Base-by-base conservation (phyloP, 2,888 invertebrate species). In the Thelaira solivaga region DNA sequence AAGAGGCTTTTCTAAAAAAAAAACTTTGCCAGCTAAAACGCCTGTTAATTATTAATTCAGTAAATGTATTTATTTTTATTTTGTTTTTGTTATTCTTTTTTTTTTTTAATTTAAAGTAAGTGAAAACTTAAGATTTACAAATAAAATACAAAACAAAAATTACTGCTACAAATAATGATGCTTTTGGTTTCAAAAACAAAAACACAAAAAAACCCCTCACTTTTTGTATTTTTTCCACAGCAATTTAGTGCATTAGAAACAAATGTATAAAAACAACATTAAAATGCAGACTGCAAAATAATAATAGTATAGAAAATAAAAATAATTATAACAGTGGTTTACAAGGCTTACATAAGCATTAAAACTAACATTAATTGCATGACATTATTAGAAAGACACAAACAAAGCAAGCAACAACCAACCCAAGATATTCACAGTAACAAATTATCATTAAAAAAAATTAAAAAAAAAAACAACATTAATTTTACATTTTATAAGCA, bases 331-430 rank as follows among this genome's bases (percentile, higher is more conserved):
- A 68, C 62, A 72, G 55, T 61, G 55, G 13, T 62, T 67, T 61
- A 68, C 67, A 73, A 49, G 62, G 41, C 59, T 77, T 77, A 73
- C 67, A 68, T 68, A 73, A 77, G 62, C 62, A 43, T 62, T 67
- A 68, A 72, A 72, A 51, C 59, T 43, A 51, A 68, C 67, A 67
- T 68, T 77, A 72, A 68, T 62, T 72, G 59, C 55, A 61, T 67
- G 67, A 47, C 62, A 67, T 72, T 72, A 61, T 41, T 59, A 51
- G 26, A 34, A 59, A 13, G 24, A 49, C 13, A 62, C 16, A 18
- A 8, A 49, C 31, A 45, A 10, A 45, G n/a, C 0, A 29, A 47
- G 34, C 22, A 55, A 39, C n/a, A 59, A 26, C 16, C 29, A 57
- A n/a, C n/a, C n/a, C n/a, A n/a, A n/a, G n/a, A n/a, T n/a, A 43